phyloP scores from a whole-genome alignment of 2,888 invertebrate species.

The Chaitophorus viminalis region DNA sequence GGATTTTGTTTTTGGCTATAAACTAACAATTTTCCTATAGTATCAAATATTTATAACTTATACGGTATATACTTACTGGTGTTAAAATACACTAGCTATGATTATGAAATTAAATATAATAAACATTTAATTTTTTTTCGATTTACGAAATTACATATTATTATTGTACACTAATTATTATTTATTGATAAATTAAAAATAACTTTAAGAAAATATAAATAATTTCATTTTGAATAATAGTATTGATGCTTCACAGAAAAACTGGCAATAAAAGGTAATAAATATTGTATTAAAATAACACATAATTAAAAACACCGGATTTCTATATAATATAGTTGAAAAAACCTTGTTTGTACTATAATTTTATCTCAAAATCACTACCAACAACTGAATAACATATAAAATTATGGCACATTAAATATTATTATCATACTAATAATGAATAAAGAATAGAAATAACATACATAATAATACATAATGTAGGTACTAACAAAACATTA shows the following conservation, averaged over 20 bases:
- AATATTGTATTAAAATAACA: conserved; percentile 41
- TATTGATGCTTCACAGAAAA: neutral
- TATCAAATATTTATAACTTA: too few species aligned
- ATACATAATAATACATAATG: conserved; percentile 60
- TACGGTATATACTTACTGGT: too few species aligned
- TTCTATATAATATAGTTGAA: conserved; percentile 61
- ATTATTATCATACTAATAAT: conserved; percentile 60
- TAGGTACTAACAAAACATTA: conserved; percentile 59
- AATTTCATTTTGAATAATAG: neutral
- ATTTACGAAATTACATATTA: too few species aligned
- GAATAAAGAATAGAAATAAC: conserved; percentile 60
- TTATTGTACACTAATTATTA: neutral
- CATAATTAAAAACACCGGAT: conserved; percentile 53
- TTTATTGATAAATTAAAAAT: neutral
- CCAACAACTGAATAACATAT: conserved; percentile 61
- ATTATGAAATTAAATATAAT: too few species aligned
- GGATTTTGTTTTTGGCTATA: too few species aligned
- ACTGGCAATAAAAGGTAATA: conserved; percentile 20
- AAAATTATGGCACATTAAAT: conserved; percentile 61
- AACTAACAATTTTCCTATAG: too few species aligned
- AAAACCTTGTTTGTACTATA: conserved; percentile 62
- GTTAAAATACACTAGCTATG: too few species aligned
- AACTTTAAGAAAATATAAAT: neutral
- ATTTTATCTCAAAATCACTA: conserved; percentile 62
- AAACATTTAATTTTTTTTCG: too few species aligned